Conservation (phyloP, 2,888 invertebrate genomes). For the Onchidella celtica region DNA sequence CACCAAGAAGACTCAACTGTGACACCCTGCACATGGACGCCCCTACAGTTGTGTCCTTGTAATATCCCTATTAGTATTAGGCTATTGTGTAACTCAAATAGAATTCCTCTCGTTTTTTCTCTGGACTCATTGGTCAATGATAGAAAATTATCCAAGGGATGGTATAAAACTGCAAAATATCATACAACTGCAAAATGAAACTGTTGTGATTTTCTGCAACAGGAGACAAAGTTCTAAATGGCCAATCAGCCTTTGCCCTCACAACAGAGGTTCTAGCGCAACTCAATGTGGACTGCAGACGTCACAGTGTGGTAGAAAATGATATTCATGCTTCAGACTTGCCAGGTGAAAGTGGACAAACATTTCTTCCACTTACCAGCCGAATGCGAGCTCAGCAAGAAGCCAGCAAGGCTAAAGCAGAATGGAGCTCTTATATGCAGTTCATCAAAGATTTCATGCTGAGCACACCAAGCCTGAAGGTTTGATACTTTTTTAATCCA, state of each 20-base stretch:
- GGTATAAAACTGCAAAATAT: too few relatives aligned
- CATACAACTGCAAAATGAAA: too few relatives aligned
- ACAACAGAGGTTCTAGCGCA: constrained; percentile 68
- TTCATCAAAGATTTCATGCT: constrained; percentile 52
- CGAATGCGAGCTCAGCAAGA: background rate
- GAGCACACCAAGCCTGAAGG: constrained; percentile 50
- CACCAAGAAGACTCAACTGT: too few relatives aligned
- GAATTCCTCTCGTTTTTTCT: too few relatives aligned
- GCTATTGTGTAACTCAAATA: too few relatives aligned
- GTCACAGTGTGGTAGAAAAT: constrained; percentile 40
- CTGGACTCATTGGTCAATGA: too few relatives aligned
- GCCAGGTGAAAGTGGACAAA: background rate
- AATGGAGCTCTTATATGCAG: constrained; percentile 50
- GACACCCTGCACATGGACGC: too few relatives aligned
- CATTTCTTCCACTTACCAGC: constrained; percentile 10
- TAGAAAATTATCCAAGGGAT: too few relatives aligned
- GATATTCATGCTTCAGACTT: constrained; percentile 22
- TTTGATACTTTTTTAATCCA: too few relatives aligned
- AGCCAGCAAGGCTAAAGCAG: constrained; percentile 31
- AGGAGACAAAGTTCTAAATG: constrained; percentile 72
- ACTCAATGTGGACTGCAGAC: constrained; percentile 44
- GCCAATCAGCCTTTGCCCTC: constrained; percentile 69
- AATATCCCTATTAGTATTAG: too few relatives aligned
- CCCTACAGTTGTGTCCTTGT: too few relatives aligned
- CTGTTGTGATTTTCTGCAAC: constrained; percentile 52